Evolutionary conservation across 2,888 invertebrate genomes (phyloP), one percentile per base, ranked within the genome.

Genomic region (Thymelicus sylvestris): DNA sequence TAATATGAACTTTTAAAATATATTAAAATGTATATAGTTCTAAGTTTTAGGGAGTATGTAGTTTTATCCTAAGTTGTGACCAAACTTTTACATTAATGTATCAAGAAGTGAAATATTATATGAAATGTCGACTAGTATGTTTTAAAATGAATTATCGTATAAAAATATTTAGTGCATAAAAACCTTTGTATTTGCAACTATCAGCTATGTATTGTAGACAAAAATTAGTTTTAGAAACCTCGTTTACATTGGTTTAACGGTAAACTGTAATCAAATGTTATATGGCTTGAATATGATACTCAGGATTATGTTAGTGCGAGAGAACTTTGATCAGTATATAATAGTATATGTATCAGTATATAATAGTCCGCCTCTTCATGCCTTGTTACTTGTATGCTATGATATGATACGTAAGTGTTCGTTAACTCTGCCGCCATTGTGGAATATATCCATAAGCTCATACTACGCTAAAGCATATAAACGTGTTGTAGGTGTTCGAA

Each of bases 1-100:
- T 38, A 13, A 38, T 57, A 57, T 85, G 80, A 82, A 88, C 81
- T 86, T 78, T 79, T 74, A 76, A 86, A 84, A 82, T 81, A 86
- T 86, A 85, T 82, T 79, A 77, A 82, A 86, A 77, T 90, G 90
- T 92, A 90, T 85, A 87, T 92, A 92, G 85, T 77, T 79, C 70
- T 89, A 90, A 89, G 86, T 83, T 79, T 83, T 87, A 89, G 84
- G 76, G 74, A 79, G 81, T 89, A 83, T 76, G 68, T 74, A 84
- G 81, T 76, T 78, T 80, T 85, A 83, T 86, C 82, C 83, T 87
- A 83, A 84, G 84, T 86, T 88, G 82, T 90, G 90, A 91, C 90
- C 91, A 91, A 91, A 70, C 89, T 87, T 84, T 81, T 80, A 80
- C 82, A 78, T 77, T 24, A 48, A 61, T 67, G 73, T 48, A 72